Base-by-base conservation (phyloP, 2,113 vertebrate species). In the Nothoprocta pentlandii region DNA sequence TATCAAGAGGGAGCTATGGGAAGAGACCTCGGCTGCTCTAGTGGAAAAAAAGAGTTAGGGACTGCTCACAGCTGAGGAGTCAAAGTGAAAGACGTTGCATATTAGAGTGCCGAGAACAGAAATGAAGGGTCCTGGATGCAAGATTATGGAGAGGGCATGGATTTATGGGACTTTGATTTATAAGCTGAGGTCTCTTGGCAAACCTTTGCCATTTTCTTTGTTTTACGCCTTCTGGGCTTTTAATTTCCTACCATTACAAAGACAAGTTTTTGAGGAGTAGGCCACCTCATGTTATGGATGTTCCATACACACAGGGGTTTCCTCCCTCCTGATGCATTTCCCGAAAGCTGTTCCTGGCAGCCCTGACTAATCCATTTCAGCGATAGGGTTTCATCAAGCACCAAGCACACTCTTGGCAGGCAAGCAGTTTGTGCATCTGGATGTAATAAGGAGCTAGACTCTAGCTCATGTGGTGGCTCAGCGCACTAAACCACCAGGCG, bases 391-490 rank as follows among this genome's bases (percentile, higher is more conserved):
- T 96, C 95, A 69, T n/a, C 66, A 77, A 96, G 86, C 78, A 93
- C 58, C 64, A 83, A 89, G 79, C 41, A 11, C 63, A 69, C 20
- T 85, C 79, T 92, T 97, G 96, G 95, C 96, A 96, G 64, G 83
- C 70, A 41, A 25, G 46, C 28, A 95, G 91, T 94, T 95, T 95
- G 69, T 95, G 87, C 96, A 97, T 96, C 94, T 97, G 97, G 94
- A 93, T 94, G 67, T 77, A 95, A 97, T 96, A 85, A 96, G 87
- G 87, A 83, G 66, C 80, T 59, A 64, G 94, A 88, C 92, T 95
- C 67, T 42, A 78, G 79, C 82, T 84, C 82, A 88, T 93, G 76
- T 19, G 51, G 90, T 86, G 84, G 92, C 69, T 93, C 93, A 21
- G 91, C 32, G 28, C 81, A 93, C 61, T 15, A 46, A 95, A 80